Conservation (phyloP, 2,797 vertebrate genomes). For the Petrocephalus schoutedeni region DNA sequence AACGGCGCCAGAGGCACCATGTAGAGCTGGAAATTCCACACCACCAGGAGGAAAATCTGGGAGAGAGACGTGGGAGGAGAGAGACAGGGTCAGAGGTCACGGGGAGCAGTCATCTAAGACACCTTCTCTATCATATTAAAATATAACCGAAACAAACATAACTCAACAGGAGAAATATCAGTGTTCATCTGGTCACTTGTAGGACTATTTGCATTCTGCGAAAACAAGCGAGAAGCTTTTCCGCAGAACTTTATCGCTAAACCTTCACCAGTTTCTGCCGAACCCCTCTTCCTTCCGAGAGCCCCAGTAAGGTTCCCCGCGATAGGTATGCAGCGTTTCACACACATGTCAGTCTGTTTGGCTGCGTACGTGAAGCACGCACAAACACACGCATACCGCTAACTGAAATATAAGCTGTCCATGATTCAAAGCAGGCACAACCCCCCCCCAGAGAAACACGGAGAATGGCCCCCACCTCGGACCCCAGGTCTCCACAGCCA, state of each 20-base stretch:
- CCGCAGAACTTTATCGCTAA: background rate
- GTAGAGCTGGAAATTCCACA: constrained; percentile 94
- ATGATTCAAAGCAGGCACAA: background rate
- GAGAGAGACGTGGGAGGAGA: constrained; percentile 4
- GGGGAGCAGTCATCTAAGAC: background rate
- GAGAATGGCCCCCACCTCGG: background rate
- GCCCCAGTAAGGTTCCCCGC: background rate
- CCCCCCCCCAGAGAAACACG: background rate
- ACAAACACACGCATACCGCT: constrained; percentile 10
- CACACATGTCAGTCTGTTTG: background rate
- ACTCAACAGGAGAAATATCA: background rate
- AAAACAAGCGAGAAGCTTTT: background rate
- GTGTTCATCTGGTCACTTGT: too few species aligned
- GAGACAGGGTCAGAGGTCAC: background rate
- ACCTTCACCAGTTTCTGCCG: background rate
- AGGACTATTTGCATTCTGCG: background rate
- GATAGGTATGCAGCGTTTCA: background rate
- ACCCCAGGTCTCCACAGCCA: background rate
- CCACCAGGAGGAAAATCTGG: constrained; percentile 82
- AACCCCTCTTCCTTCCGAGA: background rate
- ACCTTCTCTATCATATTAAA: background rate
- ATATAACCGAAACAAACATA: background rate
- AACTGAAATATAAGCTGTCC: constrained; percentile 9
- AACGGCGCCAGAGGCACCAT: constrained; percentile 80
- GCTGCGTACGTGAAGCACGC: background rate